These are phyloP conservation scores for Agrilus cyanescens DNA, from an alignment of 2,888 invertebrate species.

Conservation along the genomic window DNA sequence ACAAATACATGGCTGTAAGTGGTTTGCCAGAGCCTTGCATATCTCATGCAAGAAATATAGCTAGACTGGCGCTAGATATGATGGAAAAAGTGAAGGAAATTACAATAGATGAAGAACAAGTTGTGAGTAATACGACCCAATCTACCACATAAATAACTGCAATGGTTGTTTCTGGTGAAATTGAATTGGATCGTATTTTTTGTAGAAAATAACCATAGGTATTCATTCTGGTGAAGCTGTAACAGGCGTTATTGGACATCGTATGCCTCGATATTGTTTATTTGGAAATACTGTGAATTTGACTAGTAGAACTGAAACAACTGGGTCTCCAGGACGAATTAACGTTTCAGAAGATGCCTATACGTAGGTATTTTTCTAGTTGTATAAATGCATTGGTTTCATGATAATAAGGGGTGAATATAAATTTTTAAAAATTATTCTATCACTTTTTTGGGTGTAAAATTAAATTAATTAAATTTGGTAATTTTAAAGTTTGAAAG, in stretches of 20 bases:
- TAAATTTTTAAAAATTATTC: too few species aligned
- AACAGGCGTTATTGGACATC: slow-evolving; percentile 87
- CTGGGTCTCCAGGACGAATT: slow-evolving; percentile 76
- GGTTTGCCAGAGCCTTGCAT: slow-evolving; percentile 86
- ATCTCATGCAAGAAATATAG: slow-evolving; percentile 85
- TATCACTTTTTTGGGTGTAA: too few species aligned
- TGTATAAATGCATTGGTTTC: not conserved
- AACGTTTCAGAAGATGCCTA: slow-evolving; percentile 89
- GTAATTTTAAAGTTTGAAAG: too few species aligned
- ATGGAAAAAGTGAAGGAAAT: slow-evolving; percentile 87
- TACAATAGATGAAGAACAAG: slow-evolving; percentile 74
- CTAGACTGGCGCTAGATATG: slow-evolving; percentile 82
- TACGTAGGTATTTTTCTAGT: slow-evolving; percentile 51
- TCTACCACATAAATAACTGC: not conserved
- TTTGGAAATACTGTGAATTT: slow-evolving; percentile 92
- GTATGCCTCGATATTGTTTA: slow-evolving; percentile 87
- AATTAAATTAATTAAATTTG: too few species aligned
- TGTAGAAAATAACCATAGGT: slow-evolving; percentile 82
- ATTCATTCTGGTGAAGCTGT: slow-evolving; percentile 92
- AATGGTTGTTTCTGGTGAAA: not conserved
- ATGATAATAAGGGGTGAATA: not conserved
- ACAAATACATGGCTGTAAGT: slow-evolving; percentile 96
- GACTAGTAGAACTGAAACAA: slow-evolving; percentile 87
- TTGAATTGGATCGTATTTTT: slow-evolving; percentile 13
- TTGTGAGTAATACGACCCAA: slow-evolving; percentile 65